phyloP scores from a whole-genome alignment of 2,888 invertebrate genomes.

The Fragum whitleyi region DNA sequence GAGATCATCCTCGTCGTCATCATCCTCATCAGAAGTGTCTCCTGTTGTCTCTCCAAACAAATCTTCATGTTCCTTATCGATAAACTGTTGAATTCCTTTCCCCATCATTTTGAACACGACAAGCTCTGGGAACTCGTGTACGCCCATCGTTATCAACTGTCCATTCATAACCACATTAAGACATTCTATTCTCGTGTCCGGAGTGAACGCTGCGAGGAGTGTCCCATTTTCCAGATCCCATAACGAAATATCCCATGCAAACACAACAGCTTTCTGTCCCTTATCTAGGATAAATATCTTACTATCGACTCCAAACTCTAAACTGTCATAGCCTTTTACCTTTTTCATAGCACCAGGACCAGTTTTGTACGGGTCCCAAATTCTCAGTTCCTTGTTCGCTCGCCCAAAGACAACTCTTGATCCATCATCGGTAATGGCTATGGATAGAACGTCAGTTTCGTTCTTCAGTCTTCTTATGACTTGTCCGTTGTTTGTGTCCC shows the following conservation, averaged over 20 bases:
- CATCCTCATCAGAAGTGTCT: conserved; percentile 75
- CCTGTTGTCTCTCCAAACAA: conserved; percentile 77
- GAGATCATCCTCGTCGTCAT: conserved; percentile 66
- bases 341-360: conserved; percentile 68
- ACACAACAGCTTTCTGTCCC: conserved; percentile 78
- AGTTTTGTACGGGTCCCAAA: conserved; percentile 81
- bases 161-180: conserved; percentile 78
- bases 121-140: conserved; percentile 80
- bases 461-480: conserved; percentile 79
- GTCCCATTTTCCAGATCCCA: conserved; percentile 81
- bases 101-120: conserved; percentile 74
- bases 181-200: conserved; percentile 81
- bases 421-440: conserved; percentile 81
- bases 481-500: conserved; percentile 80
- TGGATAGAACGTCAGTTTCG: conserved; percentile 81
- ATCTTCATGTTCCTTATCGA: conserved; percentile 71
- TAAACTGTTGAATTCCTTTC: conserved; percentile 57
- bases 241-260: conserved; percentile 82
- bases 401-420: conserved; percentile 81
- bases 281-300: conserved; percentile 79
- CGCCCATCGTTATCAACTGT: conserved; percentile 78
- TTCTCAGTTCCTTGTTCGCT: conserved; percentile 78
- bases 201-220: conserved; percentile 81
- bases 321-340: conserved; percentile 76
- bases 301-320: conserved; percentile 76